Percentiles rank a stretch among this genome's conserved stretches.
Evolutionary conservation across 2,113 vertebrate species (phyloP).

Genomic region (Glaucomys volans): DNA sequence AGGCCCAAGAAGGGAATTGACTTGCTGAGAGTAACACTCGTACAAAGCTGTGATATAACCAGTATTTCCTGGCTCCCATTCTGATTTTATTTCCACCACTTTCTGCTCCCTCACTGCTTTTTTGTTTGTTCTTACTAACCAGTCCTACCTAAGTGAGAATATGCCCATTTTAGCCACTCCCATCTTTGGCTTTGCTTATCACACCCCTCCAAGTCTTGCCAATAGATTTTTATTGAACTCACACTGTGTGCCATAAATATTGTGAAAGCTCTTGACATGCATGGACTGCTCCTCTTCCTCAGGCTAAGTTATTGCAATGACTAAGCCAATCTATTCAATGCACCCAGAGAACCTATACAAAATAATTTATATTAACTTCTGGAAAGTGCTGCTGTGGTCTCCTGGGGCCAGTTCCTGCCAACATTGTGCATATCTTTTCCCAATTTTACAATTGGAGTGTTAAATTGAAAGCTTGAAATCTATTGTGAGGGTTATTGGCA

Average conservation of each 20-base stretch:
- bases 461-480: not conserved
- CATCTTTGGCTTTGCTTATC: constrained; percentile 26
- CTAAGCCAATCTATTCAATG: not conserved
- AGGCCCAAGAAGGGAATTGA: not conserved
- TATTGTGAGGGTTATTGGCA: not conserved
- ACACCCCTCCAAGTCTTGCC: not conserved
- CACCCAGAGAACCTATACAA: not conserved
- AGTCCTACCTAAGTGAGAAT: not conserved
- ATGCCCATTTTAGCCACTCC: not conserved
- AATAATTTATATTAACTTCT: not conserved
- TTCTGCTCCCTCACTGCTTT: constrained; percentile 9
- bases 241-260: not conserved
- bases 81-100: constrained; percentile 14
- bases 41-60: not conserved
- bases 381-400: not conserved
- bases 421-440: not conserved
- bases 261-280: constrained; percentile 1
- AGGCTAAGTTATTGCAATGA: not conserved
- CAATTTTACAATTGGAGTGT: not conserved
- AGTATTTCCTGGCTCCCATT: not conserved
- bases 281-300: not conserved
- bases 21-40: not conserved
- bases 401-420: not conserved
- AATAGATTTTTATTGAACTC: not conserved
- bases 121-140: constrained; percentile 56